phyloP scores from a whole-genome alignment of 2,888 invertebrate species.

The Dryocosmus kuriphilus region DNA sequence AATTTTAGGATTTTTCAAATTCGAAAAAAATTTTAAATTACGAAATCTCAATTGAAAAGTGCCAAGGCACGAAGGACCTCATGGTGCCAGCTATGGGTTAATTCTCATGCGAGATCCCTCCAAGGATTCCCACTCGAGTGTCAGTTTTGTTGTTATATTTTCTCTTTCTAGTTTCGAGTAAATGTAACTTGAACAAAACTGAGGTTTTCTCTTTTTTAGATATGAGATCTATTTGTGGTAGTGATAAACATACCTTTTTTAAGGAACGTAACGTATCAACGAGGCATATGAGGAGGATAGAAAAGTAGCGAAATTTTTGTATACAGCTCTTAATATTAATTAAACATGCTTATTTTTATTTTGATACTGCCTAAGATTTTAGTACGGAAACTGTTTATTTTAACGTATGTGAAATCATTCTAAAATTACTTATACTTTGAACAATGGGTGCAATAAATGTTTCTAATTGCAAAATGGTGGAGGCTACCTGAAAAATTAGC shows the following conservation, averaged over 20 bases:
- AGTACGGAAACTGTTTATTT: not conserved
- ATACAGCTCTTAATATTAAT: not conserved
- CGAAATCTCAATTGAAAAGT: too few relatives aligned
- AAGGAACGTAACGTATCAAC: not conserved
- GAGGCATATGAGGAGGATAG: not conserved
- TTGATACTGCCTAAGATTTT: not conserved
- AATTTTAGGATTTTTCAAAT: too few relatives aligned
- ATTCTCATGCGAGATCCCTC: not conserved
- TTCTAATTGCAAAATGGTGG: not conserved
- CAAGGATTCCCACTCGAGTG: not conserved
- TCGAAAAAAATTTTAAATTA: too few relatives aligned
- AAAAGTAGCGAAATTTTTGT: not conserved
- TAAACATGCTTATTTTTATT: not conserved
- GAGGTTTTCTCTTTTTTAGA: not conserved
- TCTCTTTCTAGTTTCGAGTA: not conserved
- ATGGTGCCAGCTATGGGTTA: too few relatives aligned
- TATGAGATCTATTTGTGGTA: not conserved
- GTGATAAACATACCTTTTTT: not conserved
- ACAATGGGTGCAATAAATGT: slow-evolving; percentile 20
- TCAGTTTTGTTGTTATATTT: not conserved
- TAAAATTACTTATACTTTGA: not conserved
- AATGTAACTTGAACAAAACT: not conserved
- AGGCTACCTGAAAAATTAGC: not conserved
- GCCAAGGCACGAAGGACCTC: too few relatives aligned
- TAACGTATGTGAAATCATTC: slow-evolving; percentile 12